Evolutionary conservation across 2,113 vertebrate species (phyloP), one percentile per base, ranked within the genome.

Genomic region (Thamnophis sirtalis): DNA sequence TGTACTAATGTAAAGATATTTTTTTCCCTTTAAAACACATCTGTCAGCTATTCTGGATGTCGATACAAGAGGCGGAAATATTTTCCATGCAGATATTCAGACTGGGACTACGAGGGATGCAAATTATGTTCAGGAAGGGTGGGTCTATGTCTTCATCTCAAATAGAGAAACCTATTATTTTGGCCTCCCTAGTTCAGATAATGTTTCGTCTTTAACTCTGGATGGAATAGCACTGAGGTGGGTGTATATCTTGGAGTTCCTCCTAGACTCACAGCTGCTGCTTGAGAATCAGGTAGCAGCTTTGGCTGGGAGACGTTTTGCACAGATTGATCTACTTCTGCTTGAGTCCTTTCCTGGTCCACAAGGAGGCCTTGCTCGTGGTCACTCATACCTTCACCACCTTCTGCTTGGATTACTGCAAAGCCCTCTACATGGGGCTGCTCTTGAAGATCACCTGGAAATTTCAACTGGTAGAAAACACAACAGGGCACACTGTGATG

Each of bases 1-100:
- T 93, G 33, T 68, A 91, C 93, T 95, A 68, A 94, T 95, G 95
- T 90, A 87, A 80, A 94, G 90, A 51, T 92, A 38, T 80, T 33
- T 73, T 73, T 28, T 95, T 92, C 54, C 92, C 92, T 94, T 95
- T 53, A 88, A 84, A 91, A 88, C 92, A 89, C 93, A 50, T 92
- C 73, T 84, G 73, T 95, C 19, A 0, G 90, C 88, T 95, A 94
- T 91, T 80, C 33, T 21, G 17, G 63, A 38, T 80, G 68, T 80
- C 17, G 15, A 84, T 87, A 89, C 5, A 86, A 94, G 60, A 91
- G 89, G 84, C 3, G 3, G 63, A n/a, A 17, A 91, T 84, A 53
- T 95, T 92, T 86, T 91, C 56, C n/a, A 56, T 0, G 22, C 13
- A 58, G 84, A 49, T 88, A 48, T 85, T n/a, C 6, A 49, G 91